Percentiles rank a stretch among this genome's conserved stretches.
These are phyloP conservation scores for Suricata suricatta DNA, from an alignment of 2,113 vertebrate genomes.

Conservation along the genomic window DNA sequence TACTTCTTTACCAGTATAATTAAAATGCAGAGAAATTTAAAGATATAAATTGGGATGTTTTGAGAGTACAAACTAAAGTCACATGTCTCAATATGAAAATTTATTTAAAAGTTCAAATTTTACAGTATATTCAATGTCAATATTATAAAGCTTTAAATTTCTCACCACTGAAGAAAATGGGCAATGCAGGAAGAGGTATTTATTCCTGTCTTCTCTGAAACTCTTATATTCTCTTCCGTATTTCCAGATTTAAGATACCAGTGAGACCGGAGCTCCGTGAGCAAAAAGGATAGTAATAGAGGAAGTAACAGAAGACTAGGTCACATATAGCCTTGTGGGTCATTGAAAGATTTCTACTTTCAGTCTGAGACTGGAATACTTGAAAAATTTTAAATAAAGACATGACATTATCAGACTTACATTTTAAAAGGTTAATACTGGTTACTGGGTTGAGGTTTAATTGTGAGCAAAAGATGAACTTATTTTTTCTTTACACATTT, in stretches of 20 bases:
- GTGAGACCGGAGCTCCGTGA: not conserved
- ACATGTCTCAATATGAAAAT: not conserved
- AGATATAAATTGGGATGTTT: not conserved
- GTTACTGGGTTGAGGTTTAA: not conserved
- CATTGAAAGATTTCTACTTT: not conserved
- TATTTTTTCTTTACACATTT: too few relatives aligned
- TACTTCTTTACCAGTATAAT: not conserved
- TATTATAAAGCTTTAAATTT: not conserved
- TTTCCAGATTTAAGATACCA: not conserved
- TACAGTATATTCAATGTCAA: not conserved
- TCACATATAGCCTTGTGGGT: not conserved
- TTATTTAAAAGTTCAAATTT: not conserved
- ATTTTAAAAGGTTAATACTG: not conserved
- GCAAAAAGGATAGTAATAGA: not conserved
- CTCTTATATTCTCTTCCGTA: too few relatives aligned
- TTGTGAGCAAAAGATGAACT: not conserved
- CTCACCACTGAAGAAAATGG: not conserved
- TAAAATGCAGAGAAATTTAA: not conserved
- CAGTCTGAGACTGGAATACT: not conserved
- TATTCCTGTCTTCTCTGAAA: not conserved
- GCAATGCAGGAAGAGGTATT: not conserved
- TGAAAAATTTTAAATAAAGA: not conserved
- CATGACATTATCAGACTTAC: not conserved
- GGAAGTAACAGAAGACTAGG: not conserved
- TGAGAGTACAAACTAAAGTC: not conserved